These are phyloP conservation scores for Drosophila tanythrix DNA, from an alignment of 2,888 invertebrate species.

Conservation along the genomic window DNA sequence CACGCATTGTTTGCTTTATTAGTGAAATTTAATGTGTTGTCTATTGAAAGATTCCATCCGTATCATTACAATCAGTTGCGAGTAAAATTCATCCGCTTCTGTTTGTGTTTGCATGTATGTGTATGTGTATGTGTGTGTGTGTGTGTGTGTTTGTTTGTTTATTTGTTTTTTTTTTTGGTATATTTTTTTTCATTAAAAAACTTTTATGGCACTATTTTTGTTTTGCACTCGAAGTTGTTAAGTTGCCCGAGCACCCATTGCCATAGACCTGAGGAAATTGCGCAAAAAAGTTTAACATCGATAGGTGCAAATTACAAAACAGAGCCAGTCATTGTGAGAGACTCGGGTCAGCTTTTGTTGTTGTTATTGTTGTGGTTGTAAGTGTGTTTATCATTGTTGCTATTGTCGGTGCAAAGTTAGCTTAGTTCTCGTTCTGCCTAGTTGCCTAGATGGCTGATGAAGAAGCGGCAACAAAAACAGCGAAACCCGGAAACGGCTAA, in stretches of 20 bases:
- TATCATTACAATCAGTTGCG: slow-evolving; percentile 32
- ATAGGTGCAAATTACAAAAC: slow-evolving; percentile 82
- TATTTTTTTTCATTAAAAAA: slow-evolving; percentile 58
- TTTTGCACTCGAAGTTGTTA: slow-evolving; percentile 24
- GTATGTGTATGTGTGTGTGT: not conserved
- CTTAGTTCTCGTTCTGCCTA: slow-evolving; percentile 26
- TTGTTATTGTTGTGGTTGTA: slow-evolving; percentile 19
- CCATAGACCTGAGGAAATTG: slow-evolving; percentile 40
- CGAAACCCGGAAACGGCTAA: slow-evolving; percentile 38
- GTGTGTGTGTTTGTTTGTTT: not conserved
- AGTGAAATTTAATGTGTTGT: slow-evolving; percentile 75
- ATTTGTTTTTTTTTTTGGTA: too few relatives aligned
- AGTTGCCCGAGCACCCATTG: slow-evolving; percentile 7
- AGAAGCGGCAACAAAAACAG: slow-evolving; percentile 35
- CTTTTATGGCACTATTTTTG: slow-evolving; percentile 49
- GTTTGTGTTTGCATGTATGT: not conserved
- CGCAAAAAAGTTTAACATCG: slow-evolving; percentile 67
- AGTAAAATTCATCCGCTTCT: not conserved
- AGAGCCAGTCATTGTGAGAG: slow-evolving; percentile 55
- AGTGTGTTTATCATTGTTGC: slow-evolving; percentile 37
- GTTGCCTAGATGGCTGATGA: slow-evolving; percentile 20
- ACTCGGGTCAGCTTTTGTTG: slow-evolving; percentile 26
- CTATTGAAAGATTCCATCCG: slow-evolving; percentile 52
- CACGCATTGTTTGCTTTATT: slow-evolving; percentile 76
- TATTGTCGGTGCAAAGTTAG: slow-evolving; percentile 29